These are phyloP conservation scores for Megathymus violae DNA, from an alignment of 1,140 invertebrate species.

Conservation along the genomic window DNA sequence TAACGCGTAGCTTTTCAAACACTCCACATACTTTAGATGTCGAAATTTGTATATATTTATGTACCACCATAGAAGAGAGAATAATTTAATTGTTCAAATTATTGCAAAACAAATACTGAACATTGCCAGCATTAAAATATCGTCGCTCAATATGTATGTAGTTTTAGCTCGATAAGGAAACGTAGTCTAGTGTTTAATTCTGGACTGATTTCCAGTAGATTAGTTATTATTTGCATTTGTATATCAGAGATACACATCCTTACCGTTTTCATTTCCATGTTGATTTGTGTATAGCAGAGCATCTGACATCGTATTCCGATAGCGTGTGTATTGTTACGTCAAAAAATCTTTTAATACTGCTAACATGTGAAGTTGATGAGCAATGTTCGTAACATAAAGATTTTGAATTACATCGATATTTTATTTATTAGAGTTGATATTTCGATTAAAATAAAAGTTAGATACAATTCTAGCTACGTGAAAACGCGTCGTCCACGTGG, in stretches of 20 bases:
- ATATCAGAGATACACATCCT: constrained; percentile 2
- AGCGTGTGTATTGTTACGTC: constrained; percentile 4
- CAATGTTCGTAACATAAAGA: constrained; percentile 23
- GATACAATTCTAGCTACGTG: constrained; percentile 2
- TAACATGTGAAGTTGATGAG: constrained; percentile 19
- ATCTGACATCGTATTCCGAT: constrained; percentile 6
- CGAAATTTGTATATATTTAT: too few species aligned
- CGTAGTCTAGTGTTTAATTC: constrained; percentile 43
- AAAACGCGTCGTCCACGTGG: background rate
- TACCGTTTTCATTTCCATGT: background rate
- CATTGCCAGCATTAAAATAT: background rate
- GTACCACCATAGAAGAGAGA: too few species aligned
- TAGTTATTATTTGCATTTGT: constrained; percentile 31
- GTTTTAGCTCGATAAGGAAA: constrained; percentile 49
- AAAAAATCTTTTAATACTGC: constrained; percentile 23
- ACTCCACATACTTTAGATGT: background rate
- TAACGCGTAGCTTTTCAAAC: background rate
- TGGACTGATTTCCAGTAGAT: constrained; percentile 24
- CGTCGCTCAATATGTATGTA: constrained; percentile 28
- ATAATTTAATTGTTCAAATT: too few species aligned
- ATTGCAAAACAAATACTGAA: too few species aligned
- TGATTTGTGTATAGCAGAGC: background rate
- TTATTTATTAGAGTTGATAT: constrained; percentile 34
- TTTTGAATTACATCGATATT: constrained; percentile 38
- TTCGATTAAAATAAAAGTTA: constrained; percentile 2